phyloP scores from a whole-genome alignment of 2,888 invertebrate species.

The Epicampocera succincta region DNA sequence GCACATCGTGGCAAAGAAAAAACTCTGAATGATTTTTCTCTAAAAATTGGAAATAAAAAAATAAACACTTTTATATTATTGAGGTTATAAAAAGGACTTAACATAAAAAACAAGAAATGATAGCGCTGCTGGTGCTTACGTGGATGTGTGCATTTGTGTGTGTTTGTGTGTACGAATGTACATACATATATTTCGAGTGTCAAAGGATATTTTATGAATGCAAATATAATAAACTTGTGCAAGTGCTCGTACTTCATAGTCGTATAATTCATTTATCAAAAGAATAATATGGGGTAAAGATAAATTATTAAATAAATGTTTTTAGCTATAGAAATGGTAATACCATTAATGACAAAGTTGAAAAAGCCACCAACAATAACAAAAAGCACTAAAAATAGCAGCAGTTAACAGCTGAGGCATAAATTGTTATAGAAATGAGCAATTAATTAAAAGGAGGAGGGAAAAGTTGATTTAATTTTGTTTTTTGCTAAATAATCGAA shows the following conservation, averaged over 20 bases:
- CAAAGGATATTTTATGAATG: slow-evolving; percentile 59
- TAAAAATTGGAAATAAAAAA: slow-evolving; percentile 33
- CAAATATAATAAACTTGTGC: slow-evolving; percentile 55
- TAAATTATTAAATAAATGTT: slow-evolving; percentile 44
- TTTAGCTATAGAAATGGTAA: slow-evolving; percentile 10
- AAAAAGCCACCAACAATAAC: not conserved
- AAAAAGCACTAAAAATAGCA: not conserved
- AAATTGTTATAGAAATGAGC: slow-evolving; percentile 16
- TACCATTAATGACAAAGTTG: slow-evolving; percentile 42
- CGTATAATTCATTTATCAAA: slow-evolving; percentile 55
- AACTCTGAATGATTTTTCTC: slow-evolving; percentile 7
- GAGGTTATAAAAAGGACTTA: slow-evolving; percentile 55
- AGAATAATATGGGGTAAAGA: slow-evolving; percentile 36
- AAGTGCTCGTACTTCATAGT: slow-evolving; percentile 44
- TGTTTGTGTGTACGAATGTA: slow-evolving; percentile 10
- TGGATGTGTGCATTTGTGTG: not conserved
- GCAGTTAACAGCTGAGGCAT: slow-evolving; percentile 13
- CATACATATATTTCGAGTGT: not conserved
- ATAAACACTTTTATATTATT: slow-evolving; percentile 34
- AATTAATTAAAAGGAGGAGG: slow-evolving; percentile 12
- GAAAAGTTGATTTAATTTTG: not conserved
- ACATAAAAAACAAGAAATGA: too few species aligned
- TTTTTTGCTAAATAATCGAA: not conserved
- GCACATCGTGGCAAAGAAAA: too few species aligned
- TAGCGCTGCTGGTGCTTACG: slow-evolving; percentile 1